Percentiles rank a stretch among this genome's conserved stretches.
Evolutionary conservation across 2,888 invertebrate species (phyloP).

Genomic region (Nasonovia ribisnigri): DNA sequence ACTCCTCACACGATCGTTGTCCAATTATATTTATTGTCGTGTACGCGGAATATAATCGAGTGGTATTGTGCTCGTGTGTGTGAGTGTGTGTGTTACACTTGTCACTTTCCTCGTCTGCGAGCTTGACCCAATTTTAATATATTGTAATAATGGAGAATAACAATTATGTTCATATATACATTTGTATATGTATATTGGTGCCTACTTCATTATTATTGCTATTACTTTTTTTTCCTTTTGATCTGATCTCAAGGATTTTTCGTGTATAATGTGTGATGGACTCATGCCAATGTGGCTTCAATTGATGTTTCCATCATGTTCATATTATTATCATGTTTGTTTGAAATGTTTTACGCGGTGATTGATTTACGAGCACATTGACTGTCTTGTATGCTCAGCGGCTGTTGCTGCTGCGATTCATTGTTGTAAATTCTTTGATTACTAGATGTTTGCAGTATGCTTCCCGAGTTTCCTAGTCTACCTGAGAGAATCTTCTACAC

Average conservation of each 20-base stretch:
- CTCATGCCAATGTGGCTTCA: constrained; percentile 30
- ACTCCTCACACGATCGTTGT: not conserved
- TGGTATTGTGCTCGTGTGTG: not conserved
- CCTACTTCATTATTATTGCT: not conserved
- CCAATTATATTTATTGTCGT: not conserved
- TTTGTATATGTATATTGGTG: not conserved
- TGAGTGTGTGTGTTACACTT: not conserved
- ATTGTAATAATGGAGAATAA: not conserved
- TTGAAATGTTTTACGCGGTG: not conserved
- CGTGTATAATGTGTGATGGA: not conserved
- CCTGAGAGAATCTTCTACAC: not conserved
- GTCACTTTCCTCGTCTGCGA: not conserved
- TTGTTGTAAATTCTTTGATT: not conserved
- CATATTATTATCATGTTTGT: not conserved
- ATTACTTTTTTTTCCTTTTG: constrained; percentile 30
- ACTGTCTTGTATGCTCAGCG: not conserved
- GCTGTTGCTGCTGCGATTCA: not conserved
- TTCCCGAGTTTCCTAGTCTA: not conserved
- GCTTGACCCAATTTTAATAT: constrained; percentile 42
- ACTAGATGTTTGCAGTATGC: not conserved
- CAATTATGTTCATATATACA: not conserved
- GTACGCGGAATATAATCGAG: not conserved
- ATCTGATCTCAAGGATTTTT: constrained; percentile 30
- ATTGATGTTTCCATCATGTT: not conserved
- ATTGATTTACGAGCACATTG: constrained; percentile 46